phyloP scores from a whole-genome alignment of 2,113 vertebrate genomes.

The Megaleporinus macrocephalus region DNA sequence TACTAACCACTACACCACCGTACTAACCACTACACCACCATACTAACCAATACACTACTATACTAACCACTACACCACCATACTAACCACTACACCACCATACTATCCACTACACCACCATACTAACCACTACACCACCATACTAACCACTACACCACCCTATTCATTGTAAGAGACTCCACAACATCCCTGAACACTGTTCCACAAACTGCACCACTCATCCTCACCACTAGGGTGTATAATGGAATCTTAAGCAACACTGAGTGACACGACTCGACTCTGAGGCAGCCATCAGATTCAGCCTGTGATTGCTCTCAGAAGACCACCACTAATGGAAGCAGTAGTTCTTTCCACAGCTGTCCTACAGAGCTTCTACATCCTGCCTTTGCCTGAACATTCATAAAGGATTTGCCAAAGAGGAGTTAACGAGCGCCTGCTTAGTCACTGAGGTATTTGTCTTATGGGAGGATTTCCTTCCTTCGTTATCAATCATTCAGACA shows the following conservation, averaged over 20 bases:
- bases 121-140: no score
- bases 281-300: background rate
- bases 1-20: no score
- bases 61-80: no score
- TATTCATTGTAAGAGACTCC: background rate
- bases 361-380: background rate
- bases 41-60: no score
- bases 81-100: no score
- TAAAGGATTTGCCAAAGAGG: constrained; percentile 21
- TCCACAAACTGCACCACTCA: no score
- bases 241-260: background rate
- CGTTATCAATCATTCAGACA: background rate
- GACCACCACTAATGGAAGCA: background rate
- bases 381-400: background rate
- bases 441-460: background rate
- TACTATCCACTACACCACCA: no score
- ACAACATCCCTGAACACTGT: no score
- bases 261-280: background rate
- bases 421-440: background rate
- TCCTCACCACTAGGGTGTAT: background rate
- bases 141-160: no score
- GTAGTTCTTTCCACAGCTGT: background rate
- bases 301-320: background rate
- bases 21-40: no score
- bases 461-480: background rate